These are phyloP conservation scores for Pardalotus punctatus DNA, from an alignment of 2,113 vertebrate genomes.

Conservation along the genomic window DNA sequence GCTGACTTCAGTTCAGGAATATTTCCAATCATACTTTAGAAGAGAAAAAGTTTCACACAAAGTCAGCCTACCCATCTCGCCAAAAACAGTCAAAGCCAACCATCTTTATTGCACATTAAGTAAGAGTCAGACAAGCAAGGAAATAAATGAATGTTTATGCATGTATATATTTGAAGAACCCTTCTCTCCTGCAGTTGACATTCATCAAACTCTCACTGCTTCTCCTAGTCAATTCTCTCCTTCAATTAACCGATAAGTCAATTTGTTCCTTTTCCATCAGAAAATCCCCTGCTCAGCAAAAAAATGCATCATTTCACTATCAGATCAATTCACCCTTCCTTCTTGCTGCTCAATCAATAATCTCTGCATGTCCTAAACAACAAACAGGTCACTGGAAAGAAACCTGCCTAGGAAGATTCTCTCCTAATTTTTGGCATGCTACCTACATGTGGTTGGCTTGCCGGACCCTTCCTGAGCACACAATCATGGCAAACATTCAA, in stretches of 20 bases:
- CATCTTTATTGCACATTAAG: neutral
- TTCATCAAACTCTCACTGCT: neutral
- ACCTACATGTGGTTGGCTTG: accelerated
- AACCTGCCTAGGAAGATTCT: neutral
- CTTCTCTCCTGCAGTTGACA: neutral
- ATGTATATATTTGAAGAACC: neutral
- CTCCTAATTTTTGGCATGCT: neutral
- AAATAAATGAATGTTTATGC: neutral
- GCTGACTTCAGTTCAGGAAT: neutral
- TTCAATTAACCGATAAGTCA: conserved; percentile 52
- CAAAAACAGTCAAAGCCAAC: neutral
- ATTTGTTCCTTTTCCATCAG: neutral
- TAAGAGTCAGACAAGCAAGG: neutral
- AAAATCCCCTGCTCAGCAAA: conserved; percentile 38
- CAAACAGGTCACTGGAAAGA: neutral
- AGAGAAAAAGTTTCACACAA: neutral
- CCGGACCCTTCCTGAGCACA: accelerated
- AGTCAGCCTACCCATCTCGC: neutral
- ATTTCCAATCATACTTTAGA: neutral
- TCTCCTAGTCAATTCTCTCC: neutral
- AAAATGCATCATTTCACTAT: neutral
- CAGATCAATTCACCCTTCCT: conserved; percentile 31
- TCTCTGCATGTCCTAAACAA: neutral
- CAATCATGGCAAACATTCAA: accelerated
- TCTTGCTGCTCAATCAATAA: neutral